These are phyloP conservation scores for Rhadina sibilatrix DNA, from an alignment of 2,113 vertebrate genomes.

Conservation along the genomic window DNA sequence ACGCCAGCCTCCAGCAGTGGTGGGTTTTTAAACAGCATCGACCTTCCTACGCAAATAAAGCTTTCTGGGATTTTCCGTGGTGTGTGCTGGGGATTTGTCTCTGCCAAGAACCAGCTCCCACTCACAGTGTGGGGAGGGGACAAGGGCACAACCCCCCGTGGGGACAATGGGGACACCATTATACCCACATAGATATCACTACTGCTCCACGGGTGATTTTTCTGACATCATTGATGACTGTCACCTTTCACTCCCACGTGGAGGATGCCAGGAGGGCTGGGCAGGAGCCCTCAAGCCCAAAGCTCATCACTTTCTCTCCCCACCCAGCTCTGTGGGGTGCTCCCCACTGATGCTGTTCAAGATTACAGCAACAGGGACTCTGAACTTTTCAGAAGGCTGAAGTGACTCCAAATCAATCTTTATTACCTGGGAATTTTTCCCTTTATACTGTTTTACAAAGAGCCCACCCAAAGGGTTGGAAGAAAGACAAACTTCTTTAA, in stretches of 20 bases:
- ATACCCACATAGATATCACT: not conserved
- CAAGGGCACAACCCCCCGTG: not conserved
- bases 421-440: no score
- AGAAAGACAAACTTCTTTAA: no score
- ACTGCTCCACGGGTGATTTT: not conserved
- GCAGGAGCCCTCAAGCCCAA: not conserved
- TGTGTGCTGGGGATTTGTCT: not conserved
- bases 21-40: not conserved
- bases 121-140: not conserved
- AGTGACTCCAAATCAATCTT: no score
- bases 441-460: no score
- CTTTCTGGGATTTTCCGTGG: constrained; percentile 32
- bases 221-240: not conserved
- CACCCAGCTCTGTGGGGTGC: not conserved
- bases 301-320: not conserved
- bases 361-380: no score
- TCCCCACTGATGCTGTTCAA: not conserved
- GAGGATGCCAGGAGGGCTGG: not conserved
- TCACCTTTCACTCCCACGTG: accelerated
- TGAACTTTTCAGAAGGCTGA: no score
- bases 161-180: not conserved
- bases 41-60: constrained; percentile 45
- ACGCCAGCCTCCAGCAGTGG: not conserved
- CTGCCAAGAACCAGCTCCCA: not conserved
- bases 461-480: no score